Evolutionary conservation across 2,888 invertebrate genomes (phyloP), one percentile per base, ranked within the genome.

Genomic region (Hybos culiciformis): DNA sequence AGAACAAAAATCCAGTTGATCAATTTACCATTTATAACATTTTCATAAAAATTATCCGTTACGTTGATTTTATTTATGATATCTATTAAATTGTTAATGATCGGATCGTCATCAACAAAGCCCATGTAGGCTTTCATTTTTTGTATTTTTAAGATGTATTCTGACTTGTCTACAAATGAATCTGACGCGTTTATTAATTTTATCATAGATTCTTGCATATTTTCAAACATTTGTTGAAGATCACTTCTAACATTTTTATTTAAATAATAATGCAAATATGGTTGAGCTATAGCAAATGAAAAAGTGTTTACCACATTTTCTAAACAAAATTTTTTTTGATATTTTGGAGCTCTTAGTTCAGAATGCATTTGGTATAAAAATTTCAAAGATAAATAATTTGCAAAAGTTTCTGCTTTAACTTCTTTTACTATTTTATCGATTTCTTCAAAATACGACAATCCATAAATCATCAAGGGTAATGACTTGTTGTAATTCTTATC

Each of bases 381-480:
- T 24, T 20, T 37, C 26, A 40, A 37, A 24, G 31, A 23, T 33
- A 44, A 37, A 19, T 36, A 41, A 36, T 44, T 41, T 18, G 36
- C 41, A 23, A 44, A 9, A n/a, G 24, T 15, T 7, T 37, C 24
- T 15, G n/a, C n/a, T 17, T 37, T n/a, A 17, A 33, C 37, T 31
- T 24, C 21, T 11, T 37, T 19, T 7, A 41, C 14, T 5, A 24
- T 12, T 11, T 11, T 2, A 11, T 32, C 18, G 12, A 44, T 11
- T 18, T 38, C 32, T 14, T 17, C 14, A 18, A 21, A 36, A 19
- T 20, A 21, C 6, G 7, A 7, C n/a, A 14, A n/a, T n/a, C 14
- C 7, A 5, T 4, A 21, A 21, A 36, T 21, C 6, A 3, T 4
- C n/a, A 21, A n/a, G 2, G n/a, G 21, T 21, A 36, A 36, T 20